Evolutionary conservation across 1,140 invertebrate species (phyloP).

Genomic region (Plodia interpunctella): DNA sequence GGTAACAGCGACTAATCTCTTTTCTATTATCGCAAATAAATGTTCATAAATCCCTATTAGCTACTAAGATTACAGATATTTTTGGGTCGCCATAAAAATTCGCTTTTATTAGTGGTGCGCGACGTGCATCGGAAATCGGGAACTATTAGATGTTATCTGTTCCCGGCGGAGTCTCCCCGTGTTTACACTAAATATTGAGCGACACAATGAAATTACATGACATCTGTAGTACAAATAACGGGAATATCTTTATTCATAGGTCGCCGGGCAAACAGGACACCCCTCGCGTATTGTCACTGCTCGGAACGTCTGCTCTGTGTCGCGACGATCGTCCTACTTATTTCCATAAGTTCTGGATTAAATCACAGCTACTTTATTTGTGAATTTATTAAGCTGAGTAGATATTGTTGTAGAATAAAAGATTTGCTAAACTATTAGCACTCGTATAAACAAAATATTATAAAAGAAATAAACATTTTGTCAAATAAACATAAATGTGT

Average conservation of each 20-base stretch:
- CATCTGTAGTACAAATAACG: conserved; percentile 76
- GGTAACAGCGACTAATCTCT: conserved; percentile 51
- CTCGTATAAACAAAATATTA: too few relatives aligned
- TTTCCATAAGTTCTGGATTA: conserved; percentile 5
- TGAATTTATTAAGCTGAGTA: background rate
- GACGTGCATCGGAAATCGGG: conserved; percentile 33
- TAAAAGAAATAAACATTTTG: too few relatives aligned
- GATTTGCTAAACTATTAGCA: background rate
- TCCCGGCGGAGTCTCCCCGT: conserved; percentile 56
- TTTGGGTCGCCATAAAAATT: conserved; percentile 53
- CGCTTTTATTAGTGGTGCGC: conserved; percentile 49
- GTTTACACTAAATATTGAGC: conserved; percentile 75
- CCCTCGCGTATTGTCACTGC: conserved; percentile 60
- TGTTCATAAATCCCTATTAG: conserved; percentile 56
- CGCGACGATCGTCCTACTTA: conserved; percentile 20
- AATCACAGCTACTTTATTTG: background rate
- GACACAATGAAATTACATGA: conserved; percentile 76
- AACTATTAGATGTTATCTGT: conserved; percentile 65
- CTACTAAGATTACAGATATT: conserved; percentile 27
- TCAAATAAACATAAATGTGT: too few relatives aligned
- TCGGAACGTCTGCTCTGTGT: conserved; percentile 62
- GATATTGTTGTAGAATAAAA: background rate
- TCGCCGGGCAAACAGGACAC: conserved; percentile 54
- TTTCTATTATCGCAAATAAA: conserved; percentile 56
- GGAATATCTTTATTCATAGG: conserved; percentile 76